Evolutionary conservation across 1,140 invertebrate genomes (phyloP).

Genomic region (Sitobion miscanthi): DNA sequence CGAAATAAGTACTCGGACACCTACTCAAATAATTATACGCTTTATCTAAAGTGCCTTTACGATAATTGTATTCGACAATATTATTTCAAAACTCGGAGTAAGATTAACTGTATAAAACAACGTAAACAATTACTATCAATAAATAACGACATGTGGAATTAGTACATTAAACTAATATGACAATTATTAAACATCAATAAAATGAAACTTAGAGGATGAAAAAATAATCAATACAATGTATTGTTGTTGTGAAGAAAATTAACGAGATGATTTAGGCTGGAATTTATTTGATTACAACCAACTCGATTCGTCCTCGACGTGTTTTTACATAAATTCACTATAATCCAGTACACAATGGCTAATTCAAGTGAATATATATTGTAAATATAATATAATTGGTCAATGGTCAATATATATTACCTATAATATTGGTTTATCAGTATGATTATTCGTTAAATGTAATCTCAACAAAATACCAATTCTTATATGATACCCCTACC

Average conservation of each 20-base stretch:
- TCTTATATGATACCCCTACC: too few species aligned
- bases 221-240: neutral
- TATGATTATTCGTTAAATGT: neutral
- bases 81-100: neutral
- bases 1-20: neutral
- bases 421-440: neutral
- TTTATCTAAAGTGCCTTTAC: neutral
- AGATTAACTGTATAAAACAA: neutral
- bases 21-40: neutral
- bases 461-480: too few species aligned
- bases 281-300: neutral
- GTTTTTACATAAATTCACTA: neutral
- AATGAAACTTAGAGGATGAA: neutral
- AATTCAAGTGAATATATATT: neutral
- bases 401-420: neutral
- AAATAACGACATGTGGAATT: neutral
- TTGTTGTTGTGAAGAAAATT: neutral
- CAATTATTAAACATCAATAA: neutral
- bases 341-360: neutral
- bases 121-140: neutral
- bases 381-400: neutral
- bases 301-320: neutral
- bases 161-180: neutral
- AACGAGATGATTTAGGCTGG: neutral
- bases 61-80: neutral